Base-by-base conservation (phyloP, 2,888 invertebrate species). In the Andrena minutula region DNA sequence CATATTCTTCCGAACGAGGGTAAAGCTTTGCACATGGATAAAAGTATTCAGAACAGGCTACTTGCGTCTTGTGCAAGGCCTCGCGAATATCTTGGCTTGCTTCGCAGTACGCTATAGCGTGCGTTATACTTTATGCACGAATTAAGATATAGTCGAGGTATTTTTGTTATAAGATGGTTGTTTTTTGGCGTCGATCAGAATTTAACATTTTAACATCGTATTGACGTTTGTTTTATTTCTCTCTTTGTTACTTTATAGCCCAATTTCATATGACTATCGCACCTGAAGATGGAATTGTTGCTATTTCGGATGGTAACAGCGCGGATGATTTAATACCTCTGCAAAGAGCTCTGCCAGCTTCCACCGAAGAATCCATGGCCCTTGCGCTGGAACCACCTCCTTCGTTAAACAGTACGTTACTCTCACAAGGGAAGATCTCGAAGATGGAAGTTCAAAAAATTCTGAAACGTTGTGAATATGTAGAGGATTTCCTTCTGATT, bases 211-310 rank as follows among this genome's bases (percentile, higher is more conserved):
- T 35, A 7, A 23, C 63, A n/a, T 60, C 28, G 30, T 16, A 23
- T 56, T 72, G 8, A 10, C n/a, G 16, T 66, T 56, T 51, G 12
- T 74, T 51, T 61, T 35, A 5, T 53, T 78, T 60, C 58, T 76
- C 53, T 72, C n/a, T 74, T 73, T 74, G 76, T 75, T 82, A 60
- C 86, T 88, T 89, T 88, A 73, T 85, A 92, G 91, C 86, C 79
- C 92, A 92, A 81, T 91, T 91, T 89, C 89, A 86, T 69, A 88
- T 91, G 83, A 89, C 90, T 83, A 91, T 92, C 87, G 90, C 92
- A 89, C 90, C 92, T 83, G 92, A 92, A 79, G 91, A 91, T 71
- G 90, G 92, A 84, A 90, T 91, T 82, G 90, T 92, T 79, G 92
- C 91, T 70, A 90, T 92, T 74, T 90, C 91, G 35, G 90, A 88